phyloP scores from a whole-genome alignment of 2,113 vertebrate species.

The Forbesichthys papilliferus region DNA sequence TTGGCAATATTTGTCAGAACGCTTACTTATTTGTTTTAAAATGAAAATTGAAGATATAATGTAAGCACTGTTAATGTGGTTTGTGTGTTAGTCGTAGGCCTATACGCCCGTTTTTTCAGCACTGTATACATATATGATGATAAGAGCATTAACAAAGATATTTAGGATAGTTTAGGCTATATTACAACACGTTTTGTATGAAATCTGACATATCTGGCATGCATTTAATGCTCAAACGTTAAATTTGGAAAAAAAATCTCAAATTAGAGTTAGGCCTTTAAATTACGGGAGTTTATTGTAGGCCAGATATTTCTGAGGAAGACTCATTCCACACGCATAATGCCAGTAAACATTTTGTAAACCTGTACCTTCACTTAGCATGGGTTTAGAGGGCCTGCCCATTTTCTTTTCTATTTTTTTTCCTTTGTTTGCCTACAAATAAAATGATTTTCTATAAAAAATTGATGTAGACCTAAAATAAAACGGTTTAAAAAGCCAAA shows the following conservation, averaged over 20 bases:
- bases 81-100: conserved; percentile 62
- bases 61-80: conserved; percentile 77
- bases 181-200: conserved; percentile 87
- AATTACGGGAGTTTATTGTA: not conserved
- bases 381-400: not conserved
- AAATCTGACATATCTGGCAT: conserved; percentile 71
- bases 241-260: conserved; percentile 32
- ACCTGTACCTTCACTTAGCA: conserved; percentile 4
- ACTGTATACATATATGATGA: conserved; percentile 89
- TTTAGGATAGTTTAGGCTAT: conserved; percentile 64
- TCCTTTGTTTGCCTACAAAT: not conserved
- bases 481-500: conserved; percentile 2
- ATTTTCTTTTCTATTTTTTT: not conserved
- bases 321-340: not conserved
- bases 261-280: conserved; percentile 4
- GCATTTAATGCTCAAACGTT: conserved; percentile 62
- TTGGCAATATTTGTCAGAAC: conserved; percentile 98
- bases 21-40: conserved; percentile 75
- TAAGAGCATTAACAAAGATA: conserved; percentile 72
- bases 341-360: not conserved
- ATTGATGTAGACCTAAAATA: conserved; percentile 21
- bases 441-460: conserved; percentile 2
- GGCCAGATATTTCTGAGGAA: too few species aligned
- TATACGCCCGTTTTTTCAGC: conserved; percentile 83
- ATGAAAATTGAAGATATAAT: conserved; percentile 74